Conservation (phyloP, 1,140 invertebrate genomes). For the Drosophila quadrilineata region DNA sequence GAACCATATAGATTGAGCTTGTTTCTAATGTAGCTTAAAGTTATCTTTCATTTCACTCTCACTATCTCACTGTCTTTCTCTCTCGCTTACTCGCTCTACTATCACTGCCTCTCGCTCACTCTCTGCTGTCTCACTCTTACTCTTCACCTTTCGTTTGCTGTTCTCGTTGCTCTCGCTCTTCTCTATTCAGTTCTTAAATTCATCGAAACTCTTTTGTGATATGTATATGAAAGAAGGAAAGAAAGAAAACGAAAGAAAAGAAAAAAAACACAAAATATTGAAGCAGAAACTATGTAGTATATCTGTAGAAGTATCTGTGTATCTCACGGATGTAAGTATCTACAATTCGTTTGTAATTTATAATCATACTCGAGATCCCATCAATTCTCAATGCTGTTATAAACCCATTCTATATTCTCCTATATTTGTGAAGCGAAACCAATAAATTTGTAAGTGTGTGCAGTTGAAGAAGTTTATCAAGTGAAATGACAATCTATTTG, state of each 20-base stretch:
- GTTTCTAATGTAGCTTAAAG: constrained; percentile 41
- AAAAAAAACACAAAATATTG: too few relatives aligned
- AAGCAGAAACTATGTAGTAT: constrained; percentile 39
- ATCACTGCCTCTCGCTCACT: background rate
- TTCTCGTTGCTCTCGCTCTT: background rate
- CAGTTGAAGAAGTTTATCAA: constrained; percentile 49
- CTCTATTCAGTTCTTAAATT: constrained; percentile 39
- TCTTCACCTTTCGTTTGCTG: background rate
- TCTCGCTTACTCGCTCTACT: too few relatives aligned
- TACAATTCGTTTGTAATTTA: constrained; percentile 62
- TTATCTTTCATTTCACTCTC: constrained; percentile 15
- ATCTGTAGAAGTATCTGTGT: too few relatives aligned
- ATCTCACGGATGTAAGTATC: too few relatives aligned
- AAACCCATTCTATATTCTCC: constrained; percentile 23
- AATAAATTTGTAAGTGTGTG: constrained; percentile 65
- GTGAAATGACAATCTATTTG: background rate
- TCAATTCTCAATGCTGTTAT: constrained; percentile 45
- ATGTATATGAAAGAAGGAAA: constrained; percentile 61
- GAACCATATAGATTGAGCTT: constrained; percentile 61
- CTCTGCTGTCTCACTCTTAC: constrained; percentile 12
- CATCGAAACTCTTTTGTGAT: constrained; percentile 76
- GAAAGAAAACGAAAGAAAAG: too few relatives aligned
- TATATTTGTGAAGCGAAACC: constrained; percentile 41
- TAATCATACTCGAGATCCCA: too few relatives aligned
- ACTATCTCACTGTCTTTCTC: background rate